Evolutionary conservation across 2,888 invertebrate genomes (phyloP).

Genomic region (Apocheima hispidaria): DNA sequence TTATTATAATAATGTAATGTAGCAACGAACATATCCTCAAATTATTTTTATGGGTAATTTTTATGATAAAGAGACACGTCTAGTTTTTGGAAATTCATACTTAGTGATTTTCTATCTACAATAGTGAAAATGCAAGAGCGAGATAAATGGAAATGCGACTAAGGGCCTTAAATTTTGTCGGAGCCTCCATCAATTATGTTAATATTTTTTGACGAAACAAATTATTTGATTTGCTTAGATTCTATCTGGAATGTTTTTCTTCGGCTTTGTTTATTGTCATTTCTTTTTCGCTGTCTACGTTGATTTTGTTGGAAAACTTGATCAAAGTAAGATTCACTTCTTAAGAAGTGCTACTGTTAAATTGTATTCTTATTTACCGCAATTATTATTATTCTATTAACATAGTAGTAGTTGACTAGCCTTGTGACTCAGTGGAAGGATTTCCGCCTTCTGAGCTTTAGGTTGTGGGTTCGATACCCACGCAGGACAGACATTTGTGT

Average conservation of each 20-base stretch:
- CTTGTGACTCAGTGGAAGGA: no score
- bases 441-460: no score
- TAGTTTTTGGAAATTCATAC: no score
- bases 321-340: not conserved
- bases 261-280: conserved; percentile 13
- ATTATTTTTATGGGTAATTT: no score
- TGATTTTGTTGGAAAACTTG: conserved; percentile 1
- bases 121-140: no score
- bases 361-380: not conserved
- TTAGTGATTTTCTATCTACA: no score
- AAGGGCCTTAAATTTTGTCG: conserved; percentile 12
- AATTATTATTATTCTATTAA: not conserved
- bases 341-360: not conserved
- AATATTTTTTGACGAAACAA: conserved; percentile 25
- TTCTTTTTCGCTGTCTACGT: conserved; percentile 4
- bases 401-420: not conserved
- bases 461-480: no score
- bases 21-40: no score
- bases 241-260: not conserved
- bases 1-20: no score
- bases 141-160: no score
- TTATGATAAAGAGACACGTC: no score
- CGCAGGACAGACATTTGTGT: no score
- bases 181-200: conserved; percentile 27
- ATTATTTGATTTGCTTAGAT: conserved; percentile 21